Conservation (phyloP, 2,797 vertebrate species). For the Sebastes baramenuke region DNA sequence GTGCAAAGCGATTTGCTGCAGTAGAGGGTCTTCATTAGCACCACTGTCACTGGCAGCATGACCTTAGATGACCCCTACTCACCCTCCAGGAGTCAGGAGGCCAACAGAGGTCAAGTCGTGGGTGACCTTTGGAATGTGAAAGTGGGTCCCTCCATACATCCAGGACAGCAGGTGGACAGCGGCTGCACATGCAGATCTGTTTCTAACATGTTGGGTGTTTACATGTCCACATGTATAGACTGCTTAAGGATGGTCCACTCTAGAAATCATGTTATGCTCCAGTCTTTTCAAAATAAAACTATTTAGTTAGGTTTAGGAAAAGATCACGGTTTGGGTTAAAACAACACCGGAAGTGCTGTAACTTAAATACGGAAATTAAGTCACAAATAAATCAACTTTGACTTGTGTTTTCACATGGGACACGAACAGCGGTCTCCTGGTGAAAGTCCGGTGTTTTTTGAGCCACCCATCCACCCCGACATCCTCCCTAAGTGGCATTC, state of each 20-base stretch:
- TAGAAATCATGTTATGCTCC: no score
- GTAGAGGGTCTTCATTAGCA: not conserved
- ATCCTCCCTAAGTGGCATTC: fast-evolving
- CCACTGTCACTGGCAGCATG: conserved; percentile 8
- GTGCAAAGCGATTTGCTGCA: not conserved
- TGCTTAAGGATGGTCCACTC: not conserved
- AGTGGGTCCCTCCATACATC: not conserved
- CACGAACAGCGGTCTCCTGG: no score
- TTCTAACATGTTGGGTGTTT: not conserved
- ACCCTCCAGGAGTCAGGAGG: not conserved
- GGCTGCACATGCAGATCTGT: not conserved
- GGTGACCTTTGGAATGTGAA: conserved; percentile 6
- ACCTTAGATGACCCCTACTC: not conserved
- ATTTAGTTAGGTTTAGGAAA: no score
- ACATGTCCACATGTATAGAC: not conserved
- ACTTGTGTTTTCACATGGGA: no score
- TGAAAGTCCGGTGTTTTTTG: no score
- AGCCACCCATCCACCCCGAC: no score
- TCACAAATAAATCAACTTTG: no score
- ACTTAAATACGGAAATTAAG: no score
- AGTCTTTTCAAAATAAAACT: no score
- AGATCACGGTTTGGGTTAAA: no score
- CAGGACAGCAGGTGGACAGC: not conserved
- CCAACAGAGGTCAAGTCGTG: not conserved
- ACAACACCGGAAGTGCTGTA: no score